These are phyloP conservation scores for Galerucella nymphaeae DNA, from an alignment of 2,888 invertebrate genomes.

Conservation along the genomic window DNA sequence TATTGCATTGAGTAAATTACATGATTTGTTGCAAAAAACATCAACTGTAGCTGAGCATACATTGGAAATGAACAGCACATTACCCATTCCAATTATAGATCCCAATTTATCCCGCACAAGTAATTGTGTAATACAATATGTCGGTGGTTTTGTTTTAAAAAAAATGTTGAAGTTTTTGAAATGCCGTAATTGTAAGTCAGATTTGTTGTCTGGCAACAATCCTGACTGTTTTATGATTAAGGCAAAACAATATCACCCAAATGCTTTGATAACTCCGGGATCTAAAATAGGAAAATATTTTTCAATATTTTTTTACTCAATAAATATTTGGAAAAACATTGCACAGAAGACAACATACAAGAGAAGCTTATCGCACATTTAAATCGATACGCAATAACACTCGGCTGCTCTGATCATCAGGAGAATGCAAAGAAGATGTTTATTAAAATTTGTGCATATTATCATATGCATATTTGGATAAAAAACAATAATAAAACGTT, in stretches of 20 bases:
- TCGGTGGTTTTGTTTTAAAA: slow-evolving; percentile 4
- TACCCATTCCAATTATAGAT: slow-evolving; percentile 1
- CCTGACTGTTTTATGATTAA: slow-evolving; percentile 14
- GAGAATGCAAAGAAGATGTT: background rate
- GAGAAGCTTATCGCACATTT: slow-evolving; percentile 12
- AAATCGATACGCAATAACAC: background rate
- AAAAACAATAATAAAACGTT: too few relatives aligned
- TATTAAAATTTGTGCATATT: slow-evolving; percentile 2
- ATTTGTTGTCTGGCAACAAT: slow-evolving; percentile 13
- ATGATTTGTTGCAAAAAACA: slow-evolving; percentile 7
- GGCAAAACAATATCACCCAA: slow-evolving; percentile 15
- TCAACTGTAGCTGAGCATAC: background rate
- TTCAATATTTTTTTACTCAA: slow-evolving; percentile 18
- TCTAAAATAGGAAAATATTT: slow-evolving; percentile 15
- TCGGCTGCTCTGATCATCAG: slow-evolving; percentile 12
- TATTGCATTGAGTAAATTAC: slow-evolving; percentile 30
- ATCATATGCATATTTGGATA: slow-evolving; percentile 11
- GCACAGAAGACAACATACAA: slow-evolving; percentile 3
- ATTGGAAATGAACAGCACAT: background rate
- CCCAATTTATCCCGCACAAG: slow-evolving; percentile 3
- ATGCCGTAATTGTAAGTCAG: background rate
- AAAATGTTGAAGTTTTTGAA: slow-evolving; percentile 17
- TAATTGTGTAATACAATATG: too few relatives aligned
- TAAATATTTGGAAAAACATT: slow-evolving; percentile 18
- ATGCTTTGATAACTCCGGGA: slow-evolving; percentile 21